Evolutionary conservation across 1,140 invertebrate genomes (phyloP), one percentile per base, ranked within the genome.

Genomic region (Drosophila biarmipes): DNA sequence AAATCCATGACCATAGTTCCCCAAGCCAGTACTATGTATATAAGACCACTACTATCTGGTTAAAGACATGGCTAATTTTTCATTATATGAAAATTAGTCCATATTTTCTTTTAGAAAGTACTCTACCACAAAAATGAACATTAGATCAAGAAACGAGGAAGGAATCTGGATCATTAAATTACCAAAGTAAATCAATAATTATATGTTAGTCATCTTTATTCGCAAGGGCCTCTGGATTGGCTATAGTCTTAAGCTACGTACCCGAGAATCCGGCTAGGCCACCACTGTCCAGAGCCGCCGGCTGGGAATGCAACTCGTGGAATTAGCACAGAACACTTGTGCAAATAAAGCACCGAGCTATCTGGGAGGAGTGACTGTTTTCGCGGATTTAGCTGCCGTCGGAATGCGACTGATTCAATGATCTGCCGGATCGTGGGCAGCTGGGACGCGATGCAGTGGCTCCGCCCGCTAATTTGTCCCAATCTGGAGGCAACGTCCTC

Each of bases 361-460:
- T 24, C 12, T n/a, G 42, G 19, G 42, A 12, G 17, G 42, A 45
- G 4, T 12, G 42, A 10, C 10, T 48, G 4, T 31, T 15, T 48
- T 15, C 24, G 17, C 15, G 10, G 46, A 49, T 7, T 49, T 11
- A 49, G 29, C 21, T 56, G 57, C 21, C 27, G 34, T 35, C 14
- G 34, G 57, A 56, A 61, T 61, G 57, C 52, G 34, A 29, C 34
- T 62, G 58, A 62, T 40, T 62, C 5, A 15, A 51, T 62, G 35
- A 62, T 58, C 40, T 21, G 35, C 53, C 11, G 21, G 34, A 37
- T 19, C 34, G 34, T 56, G 57, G 57, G 21, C 57, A 10, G 14
- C 12, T 29, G 19, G 49, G 12, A 49, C n/a, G 31, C 14, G 19
- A 14, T 37, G 51, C 52, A 38, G 52, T 24, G 14, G 27, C 19